These are phyloP conservation scores for Synergus japonicus DNA, from an alignment of 2,888 invertebrate genomes.

Conservation along the genomic window DNA sequence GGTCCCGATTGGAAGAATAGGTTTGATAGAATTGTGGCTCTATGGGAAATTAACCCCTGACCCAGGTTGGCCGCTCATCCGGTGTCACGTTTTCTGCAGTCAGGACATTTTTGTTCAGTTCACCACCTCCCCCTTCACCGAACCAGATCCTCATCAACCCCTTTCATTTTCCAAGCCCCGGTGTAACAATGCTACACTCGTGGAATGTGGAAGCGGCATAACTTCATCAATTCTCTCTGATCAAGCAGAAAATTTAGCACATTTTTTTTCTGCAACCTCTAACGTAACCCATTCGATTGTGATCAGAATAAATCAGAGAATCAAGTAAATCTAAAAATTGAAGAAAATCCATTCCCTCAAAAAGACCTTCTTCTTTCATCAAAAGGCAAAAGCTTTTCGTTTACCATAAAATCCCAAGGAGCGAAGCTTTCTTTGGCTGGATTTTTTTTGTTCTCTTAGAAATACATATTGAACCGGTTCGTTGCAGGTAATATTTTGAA, in stretches of 20 bases:
- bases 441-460: not conserved
- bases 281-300: not conserved
- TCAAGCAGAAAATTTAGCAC: slow-evolving; percentile 11
- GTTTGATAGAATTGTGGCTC: slow-evolving; percentile 70
- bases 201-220: slow-evolving; percentile 28
- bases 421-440: not conserved
- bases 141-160: slow-evolving; percentile 31
- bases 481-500: slow-evolving; percentile 18
- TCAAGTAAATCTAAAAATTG: too few species aligned
- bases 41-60: slow-evolving; percentile 66
- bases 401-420: not conserved
- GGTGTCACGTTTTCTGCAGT: slow-evolving; percentile 63
- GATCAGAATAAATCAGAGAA: not conserved
- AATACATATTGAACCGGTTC: not conserved
- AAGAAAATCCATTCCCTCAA: not conserved
- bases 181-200: slow-evolving; percentile 39
- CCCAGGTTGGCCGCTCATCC: slow-evolving; percentile 54
- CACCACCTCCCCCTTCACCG: not conserved
- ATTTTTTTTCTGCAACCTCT: not conserved
- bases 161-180: slow-evolving; percentile 21
- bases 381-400: not conserved
- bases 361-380: not conserved
- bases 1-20: slow-evolving; percentile 71
- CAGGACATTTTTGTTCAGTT: slow-evolving; percentile 52
- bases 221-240: slow-evolving; percentile 24